Base-by-base conservation (phyloP, 1,140 invertebrate genomes). In the Pemphigus obesinymphae region DNA sequence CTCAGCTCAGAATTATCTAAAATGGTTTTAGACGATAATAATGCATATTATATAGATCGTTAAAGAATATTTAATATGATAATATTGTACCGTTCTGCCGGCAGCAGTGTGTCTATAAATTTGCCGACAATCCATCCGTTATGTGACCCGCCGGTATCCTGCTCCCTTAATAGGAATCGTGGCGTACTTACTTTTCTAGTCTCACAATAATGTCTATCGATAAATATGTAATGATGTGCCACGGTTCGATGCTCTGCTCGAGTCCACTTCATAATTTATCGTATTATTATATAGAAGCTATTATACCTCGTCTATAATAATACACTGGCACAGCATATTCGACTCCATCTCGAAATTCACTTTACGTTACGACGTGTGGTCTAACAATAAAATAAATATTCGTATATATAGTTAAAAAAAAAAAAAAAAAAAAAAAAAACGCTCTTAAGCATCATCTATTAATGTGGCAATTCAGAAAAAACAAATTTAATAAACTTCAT, bases 361-460 rank as follows among this genome's bases (percentile, higher is more conserved):
- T 70, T 70, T n/a, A 70, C 6, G n/a, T 15, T 63, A 45, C 40
- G 68, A 70, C 40, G 68, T 70, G 10, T 13, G 43, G 68, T 70
- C 66, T 70, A 17, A 70, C 66, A 26, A 70, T 43, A 70, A 70
- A 70, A 70, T 37, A 70, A 40, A 70, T n/a, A n/a, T 70, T 70
- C 66, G 66, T 70, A 23, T 7, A 23, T 13, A 26, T 29, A 26
- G 15, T 8, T 58, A 61, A 29, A 3, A 37, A 11, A 2, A 31
- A 20, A n/a, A 3, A 2, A 2, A 0, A 17, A 17, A 7, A 4
- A n/a, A 70, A 43, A 23, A 23, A 17, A 70, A 43, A 23, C 11
- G 37, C 40, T 45, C 68, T 70, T 8, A 23, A 70, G 23, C n/a
- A n/a, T 26, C 40, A n/a, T 26, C 23, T 68, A 1, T 58, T 70